Conservation (phyloP, 1,140 invertebrate genomes). For the Pogonus chalceus region DNA sequence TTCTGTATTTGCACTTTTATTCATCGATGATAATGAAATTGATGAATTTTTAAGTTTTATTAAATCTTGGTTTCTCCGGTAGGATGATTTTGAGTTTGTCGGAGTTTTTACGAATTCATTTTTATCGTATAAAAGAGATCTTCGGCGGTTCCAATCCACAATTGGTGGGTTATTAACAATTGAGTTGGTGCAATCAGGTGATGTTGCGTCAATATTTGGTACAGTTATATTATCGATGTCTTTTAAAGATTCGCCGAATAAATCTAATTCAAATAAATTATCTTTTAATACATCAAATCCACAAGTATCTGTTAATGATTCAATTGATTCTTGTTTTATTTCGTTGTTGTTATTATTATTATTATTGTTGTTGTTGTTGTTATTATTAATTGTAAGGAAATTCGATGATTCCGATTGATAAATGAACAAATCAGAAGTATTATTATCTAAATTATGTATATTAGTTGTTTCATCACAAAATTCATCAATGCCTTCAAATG, state of each 20-base stretch:
- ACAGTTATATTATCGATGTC: background rate
- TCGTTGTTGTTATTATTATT: background rate
- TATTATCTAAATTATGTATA: background rate
- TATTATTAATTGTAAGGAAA: background rate
- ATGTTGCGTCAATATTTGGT: background rate
- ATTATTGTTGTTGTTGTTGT: too few species aligned
- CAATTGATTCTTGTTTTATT: background rate
- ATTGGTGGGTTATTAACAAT: background rate
- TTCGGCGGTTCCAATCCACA: constrained; percentile 15
- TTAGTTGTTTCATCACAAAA: background rate
- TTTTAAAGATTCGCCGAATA: background rate
- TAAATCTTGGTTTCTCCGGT: background rate
- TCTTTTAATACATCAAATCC: background rate
- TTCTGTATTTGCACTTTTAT: constrained; percentile 21
- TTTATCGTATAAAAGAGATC: constrained; percentile 29
- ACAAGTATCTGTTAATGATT: background rate
- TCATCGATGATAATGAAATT: constrained; percentile 23
- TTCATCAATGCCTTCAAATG: background rate
- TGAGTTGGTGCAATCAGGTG: background rate
- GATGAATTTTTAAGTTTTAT: background rate
- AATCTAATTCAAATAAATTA: background rate
- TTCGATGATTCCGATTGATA: background rate
- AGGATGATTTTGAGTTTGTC: background rate
- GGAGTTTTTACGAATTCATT: background rate
- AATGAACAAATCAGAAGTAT: background rate